Conservation (phyloP, 2,888 invertebrate genomes). For the Serripes groenlandicus region DNA sequence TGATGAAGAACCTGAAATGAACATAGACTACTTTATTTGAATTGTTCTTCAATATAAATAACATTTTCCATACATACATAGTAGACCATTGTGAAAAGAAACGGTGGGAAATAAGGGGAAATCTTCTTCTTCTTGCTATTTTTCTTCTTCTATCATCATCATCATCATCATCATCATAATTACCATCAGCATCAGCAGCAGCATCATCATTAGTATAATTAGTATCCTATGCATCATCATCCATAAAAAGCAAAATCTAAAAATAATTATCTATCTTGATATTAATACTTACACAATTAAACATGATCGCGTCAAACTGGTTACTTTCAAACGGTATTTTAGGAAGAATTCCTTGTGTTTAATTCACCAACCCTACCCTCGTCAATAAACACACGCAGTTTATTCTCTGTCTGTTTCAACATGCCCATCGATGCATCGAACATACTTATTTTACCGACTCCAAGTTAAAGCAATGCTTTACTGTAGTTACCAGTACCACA, state of each 20-base stretch:
- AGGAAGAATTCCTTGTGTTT: background rate
- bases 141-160: no score
- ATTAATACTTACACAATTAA: background rate
- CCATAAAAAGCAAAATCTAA: no score
- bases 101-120: no score
- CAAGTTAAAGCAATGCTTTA: background rate
- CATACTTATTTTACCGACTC: background rate
- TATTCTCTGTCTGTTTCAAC: background rate
- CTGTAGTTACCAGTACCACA: constrained; percentile 1
- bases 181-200: no score
- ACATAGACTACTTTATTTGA: background rate
- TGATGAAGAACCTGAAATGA: constrained; percentile 13
- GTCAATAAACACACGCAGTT: background rate
- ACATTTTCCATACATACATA: no score
- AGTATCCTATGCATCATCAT: no score
- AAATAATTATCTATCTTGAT: background rate
- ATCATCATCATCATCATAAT: no score
- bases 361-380: background rate
- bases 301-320: background rate
- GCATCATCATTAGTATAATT: no score
- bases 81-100: no score
- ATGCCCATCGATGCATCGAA: background rate
- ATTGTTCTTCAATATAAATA: no score
- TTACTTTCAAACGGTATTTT: background rate
- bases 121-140: no score